Percentiles rank a stretch among this genome's conserved stretches.
Conservation (phyloP, 2,797 vertebrate species). For the Poecilia gillii region DNA sequence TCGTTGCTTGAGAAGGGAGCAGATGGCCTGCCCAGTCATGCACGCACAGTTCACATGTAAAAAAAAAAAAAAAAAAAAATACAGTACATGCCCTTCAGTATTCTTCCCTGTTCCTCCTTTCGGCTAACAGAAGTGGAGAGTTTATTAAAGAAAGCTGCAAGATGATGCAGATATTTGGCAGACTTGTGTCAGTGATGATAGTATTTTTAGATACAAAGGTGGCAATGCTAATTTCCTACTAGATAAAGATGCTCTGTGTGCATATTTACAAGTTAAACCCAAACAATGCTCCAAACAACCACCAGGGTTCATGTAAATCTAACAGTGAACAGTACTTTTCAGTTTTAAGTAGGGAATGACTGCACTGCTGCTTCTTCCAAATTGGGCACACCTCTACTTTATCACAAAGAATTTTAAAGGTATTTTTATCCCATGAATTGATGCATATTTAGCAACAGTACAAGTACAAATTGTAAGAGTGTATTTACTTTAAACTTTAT, state of each 20-base stretch:
- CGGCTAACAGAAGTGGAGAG: conserved; percentile 3
- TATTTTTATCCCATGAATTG: neutral
- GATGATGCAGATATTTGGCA: conserved; percentile 8
- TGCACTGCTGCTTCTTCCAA: neutral
- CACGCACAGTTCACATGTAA: conserved; percentile 57
- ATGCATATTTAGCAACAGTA: neutral
- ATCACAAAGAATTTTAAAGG: neutral
- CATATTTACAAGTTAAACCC: neutral
- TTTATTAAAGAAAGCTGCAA: neutral
- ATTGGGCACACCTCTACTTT: neutral
- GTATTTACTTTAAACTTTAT: neutral
- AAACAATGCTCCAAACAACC: neutral
- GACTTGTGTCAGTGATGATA: neutral
- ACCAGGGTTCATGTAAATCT: neutral
- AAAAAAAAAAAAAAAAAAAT: conserved; percentile 34
- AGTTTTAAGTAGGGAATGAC: neutral
- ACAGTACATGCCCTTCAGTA: conserved; percentile 22
- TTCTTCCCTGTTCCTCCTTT: conserved; percentile 32
- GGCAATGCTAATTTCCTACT: conserved; percentile 11
- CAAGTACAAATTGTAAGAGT: neutral
- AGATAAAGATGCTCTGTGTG: neutral
- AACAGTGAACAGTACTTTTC: neutral
- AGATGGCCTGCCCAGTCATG: conserved; percentile 74
- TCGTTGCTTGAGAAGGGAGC: conserved; percentile 61
- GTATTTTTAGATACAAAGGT: conserved; percentile 3